phyloP scores from a whole-genome alignment of 2,888 invertebrate genomes.

The Heterodera filipjevi region DNA sequence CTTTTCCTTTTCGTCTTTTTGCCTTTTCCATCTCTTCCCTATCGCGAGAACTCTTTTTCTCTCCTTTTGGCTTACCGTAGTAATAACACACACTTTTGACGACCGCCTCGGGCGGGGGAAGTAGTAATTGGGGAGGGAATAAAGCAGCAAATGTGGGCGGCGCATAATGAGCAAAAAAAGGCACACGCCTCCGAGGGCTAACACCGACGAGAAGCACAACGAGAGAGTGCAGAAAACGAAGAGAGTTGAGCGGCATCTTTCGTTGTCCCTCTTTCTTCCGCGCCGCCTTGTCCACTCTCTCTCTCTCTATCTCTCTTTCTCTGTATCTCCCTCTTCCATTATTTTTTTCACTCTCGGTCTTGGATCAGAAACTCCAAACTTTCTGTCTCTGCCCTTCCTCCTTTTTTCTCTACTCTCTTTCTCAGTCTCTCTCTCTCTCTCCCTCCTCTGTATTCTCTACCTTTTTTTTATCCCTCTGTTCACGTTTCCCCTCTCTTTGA shows the following conservation, averaged over 20 bases:
- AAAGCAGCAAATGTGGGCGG: not conserved
- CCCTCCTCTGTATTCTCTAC: too few relatives aligned
- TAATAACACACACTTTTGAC: not conserved
- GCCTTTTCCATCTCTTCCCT: not conserved
- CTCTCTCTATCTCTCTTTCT: not conserved
- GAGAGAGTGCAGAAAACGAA: not conserved
- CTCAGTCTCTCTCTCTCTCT: conserved; percentile 6
- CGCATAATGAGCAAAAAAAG: not conserved
- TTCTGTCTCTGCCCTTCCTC: not conserved
- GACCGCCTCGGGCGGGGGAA: not conserved
- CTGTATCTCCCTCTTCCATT: conserved; percentile 12
- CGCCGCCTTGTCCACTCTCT: too few relatives aligned
- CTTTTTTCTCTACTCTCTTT: conserved; percentile 3
- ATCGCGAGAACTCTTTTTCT: too few relatives aligned
- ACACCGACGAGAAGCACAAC: not conserved
- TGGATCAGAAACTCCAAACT: too few relatives aligned
- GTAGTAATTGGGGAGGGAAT: conserved; percentile 1
- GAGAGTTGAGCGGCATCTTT: not conserved
- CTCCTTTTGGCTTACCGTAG: not conserved
- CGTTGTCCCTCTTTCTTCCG: too few relatives aligned
- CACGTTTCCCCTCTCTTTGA: conserved; percentile 6
- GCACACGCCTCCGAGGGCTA: not conserved
- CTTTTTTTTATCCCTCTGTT: not conserved
- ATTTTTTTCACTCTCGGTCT: not conserved
- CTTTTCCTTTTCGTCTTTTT: not conserved